phyloP scores from a whole-genome alignment of 2,888 invertebrate genomes.

The Caenorhabditis virilis region DNA sequence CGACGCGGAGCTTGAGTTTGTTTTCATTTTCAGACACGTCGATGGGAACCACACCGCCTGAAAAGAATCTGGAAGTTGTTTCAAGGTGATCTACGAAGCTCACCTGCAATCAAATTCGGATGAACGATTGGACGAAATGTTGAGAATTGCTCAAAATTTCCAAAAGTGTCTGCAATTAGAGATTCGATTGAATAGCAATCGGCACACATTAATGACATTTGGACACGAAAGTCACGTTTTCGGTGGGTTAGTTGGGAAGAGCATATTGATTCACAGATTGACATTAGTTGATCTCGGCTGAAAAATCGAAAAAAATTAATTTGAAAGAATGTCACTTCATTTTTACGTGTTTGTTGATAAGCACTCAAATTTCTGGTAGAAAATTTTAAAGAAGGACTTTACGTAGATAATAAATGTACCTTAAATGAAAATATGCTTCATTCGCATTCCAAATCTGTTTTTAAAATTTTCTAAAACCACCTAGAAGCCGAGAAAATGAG shows the following conservation, averaged over 20 bases:
- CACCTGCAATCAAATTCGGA: conserved; percentile 7
- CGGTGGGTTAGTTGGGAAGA: conserved; percentile 30
- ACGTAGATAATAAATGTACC: no score
- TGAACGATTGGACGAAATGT: conserved; percentile 12
- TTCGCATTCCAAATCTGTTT: no score
- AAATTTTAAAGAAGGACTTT: no score
- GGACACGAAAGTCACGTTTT: conserved; percentile 40
- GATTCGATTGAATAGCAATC: conserved; percentile 42
- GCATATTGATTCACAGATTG: conserved; percentile 48
- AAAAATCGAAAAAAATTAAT: conserved; percentile 9
- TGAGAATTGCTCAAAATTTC: conserved; percentile 6
- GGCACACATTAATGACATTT: conserved; percentile 53
- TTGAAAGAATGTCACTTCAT: background rate
- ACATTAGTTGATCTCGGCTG: conserved; percentile 42
- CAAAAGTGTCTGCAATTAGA: conserved; percentile 28
- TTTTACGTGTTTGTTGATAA: no score
- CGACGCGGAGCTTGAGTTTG: conserved; percentile 15
- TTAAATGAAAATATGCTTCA: no score
- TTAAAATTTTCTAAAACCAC: no score
- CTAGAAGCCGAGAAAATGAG: no score
- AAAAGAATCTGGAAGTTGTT: no score
- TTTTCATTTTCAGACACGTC: conserved; percentile 9
- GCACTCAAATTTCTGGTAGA: no score
- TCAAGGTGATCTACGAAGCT: background rate
- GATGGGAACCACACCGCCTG: conserved; percentile 14